These are phyloP conservation scores for Anoncus sp. DNA, from an alignment of 2,888 invertebrate species.

Conservation along the genomic window DNA sequence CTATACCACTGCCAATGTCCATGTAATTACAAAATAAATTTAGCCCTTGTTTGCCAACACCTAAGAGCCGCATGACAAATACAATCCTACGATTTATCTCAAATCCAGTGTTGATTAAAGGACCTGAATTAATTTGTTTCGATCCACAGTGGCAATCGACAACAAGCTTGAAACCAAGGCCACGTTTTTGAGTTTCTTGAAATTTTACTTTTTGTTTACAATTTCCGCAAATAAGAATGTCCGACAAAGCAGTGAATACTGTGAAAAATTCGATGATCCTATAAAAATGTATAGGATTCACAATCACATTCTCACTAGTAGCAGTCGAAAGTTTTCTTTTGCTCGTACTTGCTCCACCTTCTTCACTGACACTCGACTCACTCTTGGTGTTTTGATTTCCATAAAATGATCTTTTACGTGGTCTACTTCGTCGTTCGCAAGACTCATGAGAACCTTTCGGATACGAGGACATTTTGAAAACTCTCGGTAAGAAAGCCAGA, in stretches of 20 bases:
- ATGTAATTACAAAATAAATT: slow-evolving; percentile 68
- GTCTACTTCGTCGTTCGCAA: slow-evolving; percentile 31
- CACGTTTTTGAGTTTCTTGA: slow-evolving; percentile 64
- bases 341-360: slow-evolving; percentile 25
- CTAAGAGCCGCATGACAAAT: slow-evolving; percentile 29
- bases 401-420: slow-evolving; percentile 24
- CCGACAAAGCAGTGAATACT: slow-evolving; percentile 58
- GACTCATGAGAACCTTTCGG: slow-evolving; percentile 27
- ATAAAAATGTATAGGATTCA: slow-evolving; percentile 44
- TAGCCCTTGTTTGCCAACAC: slow-evolving; percentile 66
- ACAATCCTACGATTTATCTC: slow-evolving; percentile 68
- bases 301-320: slow-evolving; percentile 33
- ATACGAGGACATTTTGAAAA: slow-evolving; percentile 47
- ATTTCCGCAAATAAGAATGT: slow-evolving; percentile 59
- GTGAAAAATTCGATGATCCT: slow-evolving; percentile 53
- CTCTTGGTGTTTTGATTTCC: slow-evolving; percentile 34
- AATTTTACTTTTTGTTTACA: slow-evolving; percentile 64
- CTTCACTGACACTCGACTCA: slow-evolving; percentile 33
- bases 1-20: slow-evolving; percentile 61
- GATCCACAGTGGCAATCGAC: slow-evolving; percentile 60
- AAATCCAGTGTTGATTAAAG: slow-evolving; percentile 67
- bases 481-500: slow-evolving; percentile 29
- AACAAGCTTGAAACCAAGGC: slow-evolving; percentile 67
- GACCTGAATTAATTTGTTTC: slow-evolving; percentile 64
- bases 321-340: slow-evolving; percentile 24